phyloP scores from a whole-genome alignment of 2,113 vertebrate species.

The Alouatta palliata region DNA sequence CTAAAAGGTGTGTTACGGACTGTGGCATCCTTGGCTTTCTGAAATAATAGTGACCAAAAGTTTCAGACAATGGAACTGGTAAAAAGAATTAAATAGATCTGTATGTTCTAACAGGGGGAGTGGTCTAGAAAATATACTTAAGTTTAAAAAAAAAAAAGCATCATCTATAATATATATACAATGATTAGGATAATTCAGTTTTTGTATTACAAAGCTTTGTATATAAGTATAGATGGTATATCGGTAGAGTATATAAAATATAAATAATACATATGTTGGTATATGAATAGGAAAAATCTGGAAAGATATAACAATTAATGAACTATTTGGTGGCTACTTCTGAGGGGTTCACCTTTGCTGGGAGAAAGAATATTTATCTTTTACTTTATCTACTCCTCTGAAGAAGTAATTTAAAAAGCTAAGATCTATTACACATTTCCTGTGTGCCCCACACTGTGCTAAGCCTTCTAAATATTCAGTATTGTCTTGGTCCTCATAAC shows the following conservation, averaged over 20 bases:
- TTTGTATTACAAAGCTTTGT: background rate
- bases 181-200: background rate
- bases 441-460: background rate
- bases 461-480: background rate
- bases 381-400: background rate
- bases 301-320: background rate
- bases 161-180: background rate
- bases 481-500: background rate
- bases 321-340: background rate
- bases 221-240: background rate
- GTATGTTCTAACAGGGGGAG: background rate
- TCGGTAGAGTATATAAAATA: background rate
- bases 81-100: background rate
- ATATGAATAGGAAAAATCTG: slow-evolving; percentile 11
- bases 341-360: background rate
- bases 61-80: background rate
- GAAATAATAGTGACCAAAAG: background rate
- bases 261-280: background rate
- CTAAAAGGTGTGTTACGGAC: background rate
- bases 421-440: background rate
- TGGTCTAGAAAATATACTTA: background rate
- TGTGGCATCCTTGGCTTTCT: background rate
- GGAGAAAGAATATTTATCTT: background rate
- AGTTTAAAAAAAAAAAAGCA: background rate
- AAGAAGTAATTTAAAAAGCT: background rate